Conservation (phyloP, 2,797 vertebrate species). For the Onychomys arenicola region DNA sequence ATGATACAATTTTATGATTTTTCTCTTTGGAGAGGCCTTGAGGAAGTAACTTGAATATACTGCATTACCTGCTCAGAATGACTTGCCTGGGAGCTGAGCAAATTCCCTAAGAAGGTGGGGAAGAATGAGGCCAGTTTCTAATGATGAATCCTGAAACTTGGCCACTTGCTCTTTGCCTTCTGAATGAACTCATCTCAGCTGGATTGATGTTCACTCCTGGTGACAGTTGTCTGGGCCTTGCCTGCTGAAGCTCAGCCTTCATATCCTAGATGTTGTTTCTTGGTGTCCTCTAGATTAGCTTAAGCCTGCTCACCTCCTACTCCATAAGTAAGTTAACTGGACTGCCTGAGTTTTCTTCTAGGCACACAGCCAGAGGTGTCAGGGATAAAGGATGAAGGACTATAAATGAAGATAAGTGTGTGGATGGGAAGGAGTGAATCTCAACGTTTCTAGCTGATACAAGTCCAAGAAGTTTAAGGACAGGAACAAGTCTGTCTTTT, state of each 20-base stretch:
- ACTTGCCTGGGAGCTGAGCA: neutral
- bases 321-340: conserved; percentile 70
- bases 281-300: conserved; percentile 73
- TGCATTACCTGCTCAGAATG: neutral
- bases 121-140: conserved; percentile 42
- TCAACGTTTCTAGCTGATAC: conserved; percentile 56
- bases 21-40: neutral
- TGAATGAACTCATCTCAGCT: conserved; percentile 48
- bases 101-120: conserved; percentile 10
- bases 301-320: conserved; percentile 58
- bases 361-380: conserved; percentile 72
- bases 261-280: conserved; percentile 61
- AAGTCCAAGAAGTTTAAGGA: conserved; percentile 68
- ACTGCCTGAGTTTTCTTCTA: conserved; percentile 52
- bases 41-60: neutral
- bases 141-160: conserved; percentile 37
- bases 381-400: conserved; percentile 57
- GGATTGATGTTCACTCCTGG: neutral
- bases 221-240: conserved; percentile 12
- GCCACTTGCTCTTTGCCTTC: conserved; percentile 3
- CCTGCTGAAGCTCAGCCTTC: conserved; percentile 56
- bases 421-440: conserved; percentile 22
- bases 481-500: conserved; percentile 73
- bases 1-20: neutral
- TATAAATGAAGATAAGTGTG: conserved; percentile 55